Evolutionary conservation across 1,140 invertebrate species (phyloP), one percentile per base, ranked within the genome.

Genomic region (Telenomus remus): DNA sequence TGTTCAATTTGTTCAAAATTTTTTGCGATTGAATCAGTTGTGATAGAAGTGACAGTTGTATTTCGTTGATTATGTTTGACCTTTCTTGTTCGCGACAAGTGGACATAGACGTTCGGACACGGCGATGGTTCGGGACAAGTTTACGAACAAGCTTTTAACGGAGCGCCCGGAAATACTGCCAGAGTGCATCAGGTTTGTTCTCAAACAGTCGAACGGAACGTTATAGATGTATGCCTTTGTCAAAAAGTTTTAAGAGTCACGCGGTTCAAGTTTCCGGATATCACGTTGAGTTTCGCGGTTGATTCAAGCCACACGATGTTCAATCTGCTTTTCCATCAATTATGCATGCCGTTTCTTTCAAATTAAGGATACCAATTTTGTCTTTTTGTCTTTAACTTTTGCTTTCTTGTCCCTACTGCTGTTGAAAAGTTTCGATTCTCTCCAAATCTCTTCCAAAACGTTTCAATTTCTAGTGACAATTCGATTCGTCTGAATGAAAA

Each of bases 101-200:
- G 63, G 66, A 66, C 46, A 51, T 42, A 15, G 51, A 57, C 71
- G 55, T 72, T 76, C 48, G 71, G 66, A 78, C 70, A 70, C 43
- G 48, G 44, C 39, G 12, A 68, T 59, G 55, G 50, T 50, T 69
- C 48, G 53, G 68, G 61, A 44, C 48, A 83, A 84, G 78, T 78
- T 82, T 43, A 19, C 54, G 63, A 77, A 80, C 74, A 63, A 83
- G 79, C 80, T 80, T 84, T 84, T 84, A 82, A 78, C 65, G 48
- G 59, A 51, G 64, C 53, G 53, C 47, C 50, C 42, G 59, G 61
- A 70, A 70, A 76, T 65, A 42, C 49, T 56, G 48, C n/a, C 13
- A 55, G 35, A 50, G 43, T 46, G 44, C 55, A 60, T 68, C 47
- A 16, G 57, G 68, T 68, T 77, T 71, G 75, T 64, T 65, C 69